Conservation (phyloP, 2,797 vertebrate species). For the Iguana delicatissima region DNA sequence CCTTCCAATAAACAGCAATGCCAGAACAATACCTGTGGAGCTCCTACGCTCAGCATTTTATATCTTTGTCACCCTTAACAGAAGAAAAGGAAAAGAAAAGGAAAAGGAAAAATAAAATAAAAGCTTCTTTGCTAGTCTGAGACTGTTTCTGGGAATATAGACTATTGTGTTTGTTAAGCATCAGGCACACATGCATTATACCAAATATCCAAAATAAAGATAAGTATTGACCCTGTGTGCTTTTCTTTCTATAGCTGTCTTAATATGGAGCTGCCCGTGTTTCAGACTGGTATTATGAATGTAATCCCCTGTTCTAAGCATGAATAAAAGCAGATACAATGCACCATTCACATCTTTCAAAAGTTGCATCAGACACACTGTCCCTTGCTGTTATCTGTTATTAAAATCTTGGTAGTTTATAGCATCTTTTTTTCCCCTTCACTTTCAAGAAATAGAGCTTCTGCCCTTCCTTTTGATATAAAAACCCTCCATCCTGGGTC, state of each 20-base stretch:
- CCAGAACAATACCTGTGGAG: not conserved
- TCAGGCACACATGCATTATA: conserved; percentile 24
- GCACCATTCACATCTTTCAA: conserved; percentile 14
- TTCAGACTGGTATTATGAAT: conserved; percentile 18
- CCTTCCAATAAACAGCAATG: not conserved
- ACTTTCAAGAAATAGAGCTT: conserved; percentile 18
- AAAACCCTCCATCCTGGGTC: not conserved
- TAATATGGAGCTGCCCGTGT: not conserved
- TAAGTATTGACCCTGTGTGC: conserved; percentile 5
- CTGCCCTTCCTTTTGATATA: conserved; percentile 38
- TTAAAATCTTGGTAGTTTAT: conserved; percentile 43
- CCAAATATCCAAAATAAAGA: conserved; percentile 17
- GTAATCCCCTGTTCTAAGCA: conserved; percentile 29
- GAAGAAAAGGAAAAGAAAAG: too few relatives aligned
- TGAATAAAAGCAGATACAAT: conserved; percentile 25
- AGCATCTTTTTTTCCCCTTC: conserved; percentile 12
- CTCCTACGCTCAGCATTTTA: too few relatives aligned
- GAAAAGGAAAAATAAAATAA: not conserved
- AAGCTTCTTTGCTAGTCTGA: not conserved
- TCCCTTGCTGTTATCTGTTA: conserved; percentile 30
- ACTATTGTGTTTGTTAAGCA: conserved; percentile 12
- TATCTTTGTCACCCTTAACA: not conserved
- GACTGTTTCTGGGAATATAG: not conserved
- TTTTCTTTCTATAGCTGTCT: not conserved
- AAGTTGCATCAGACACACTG: conserved; percentile 24